phyloP scores from a whole-genome alignment of 1,140 invertebrate species.

The Gryon sp. region DNA sequence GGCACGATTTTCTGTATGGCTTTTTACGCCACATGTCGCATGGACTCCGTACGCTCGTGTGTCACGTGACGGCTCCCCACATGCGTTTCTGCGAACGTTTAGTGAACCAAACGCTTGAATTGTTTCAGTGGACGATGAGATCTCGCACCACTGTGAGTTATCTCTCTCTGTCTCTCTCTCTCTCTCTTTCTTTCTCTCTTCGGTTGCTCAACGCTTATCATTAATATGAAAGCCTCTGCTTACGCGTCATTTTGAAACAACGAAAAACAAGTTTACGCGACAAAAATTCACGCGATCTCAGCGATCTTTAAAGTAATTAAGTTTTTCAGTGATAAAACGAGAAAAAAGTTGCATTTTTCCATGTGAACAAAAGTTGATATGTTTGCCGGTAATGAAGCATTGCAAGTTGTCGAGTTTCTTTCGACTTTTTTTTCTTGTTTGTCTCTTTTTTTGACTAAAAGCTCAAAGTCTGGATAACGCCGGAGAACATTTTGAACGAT shows the following conservation, averaged over 20 bases:
- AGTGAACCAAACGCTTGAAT: slow-evolving; percentile 58
- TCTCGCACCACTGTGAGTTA: slow-evolving; percentile 56
- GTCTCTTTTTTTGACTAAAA: too few species aligned
- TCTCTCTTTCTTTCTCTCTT: slow-evolving; percentile 42
- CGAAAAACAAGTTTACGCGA: slow-evolving; percentile 14
- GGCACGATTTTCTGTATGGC: slow-evolving; percentile 23
- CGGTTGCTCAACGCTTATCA: slow-evolving; percentile 30
- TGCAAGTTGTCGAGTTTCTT: too few species aligned
- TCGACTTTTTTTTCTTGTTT: too few species aligned
- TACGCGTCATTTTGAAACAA: slow-evolving; percentile 19
- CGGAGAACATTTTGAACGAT: too few species aligned
- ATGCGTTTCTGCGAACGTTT: slow-evolving; percentile 58
- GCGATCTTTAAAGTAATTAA: too few species aligned
- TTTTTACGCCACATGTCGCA: slow-evolving; percentile 51
- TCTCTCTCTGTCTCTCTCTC: too few species aligned
- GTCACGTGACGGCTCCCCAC: slow-evolving; percentile 64
- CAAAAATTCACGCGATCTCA: too few species aligned
- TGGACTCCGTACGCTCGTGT: slow-evolving; percentile 36
- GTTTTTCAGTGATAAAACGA: too few species aligned
- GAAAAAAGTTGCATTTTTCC: too few species aligned
- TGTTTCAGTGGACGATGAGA: slow-evolving; percentile 63
- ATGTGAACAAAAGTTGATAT: too few species aligned
- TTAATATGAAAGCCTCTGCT: slow-evolving; percentile 20
- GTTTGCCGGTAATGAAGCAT: too few species aligned
- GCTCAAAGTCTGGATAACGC: too few species aligned